These are phyloP conservation scores for Burhinus oedicnemus DNA, from an alignment of 2,113 vertebrate species.

Conservation along the genomic window DNA sequence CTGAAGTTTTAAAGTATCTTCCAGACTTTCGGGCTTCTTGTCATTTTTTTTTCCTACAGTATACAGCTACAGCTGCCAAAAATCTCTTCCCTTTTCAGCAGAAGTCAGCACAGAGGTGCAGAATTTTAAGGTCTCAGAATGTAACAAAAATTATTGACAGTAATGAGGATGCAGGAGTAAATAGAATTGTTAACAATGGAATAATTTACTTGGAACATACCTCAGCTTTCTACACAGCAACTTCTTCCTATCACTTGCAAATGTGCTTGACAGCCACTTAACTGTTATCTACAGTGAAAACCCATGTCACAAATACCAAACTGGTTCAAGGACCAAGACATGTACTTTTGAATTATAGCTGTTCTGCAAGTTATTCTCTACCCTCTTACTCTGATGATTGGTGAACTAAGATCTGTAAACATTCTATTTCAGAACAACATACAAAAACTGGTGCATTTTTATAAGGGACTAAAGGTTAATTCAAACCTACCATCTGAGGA, in stretches of 20 bases:
- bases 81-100: not conserved
- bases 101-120: not conserved
- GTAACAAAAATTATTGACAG: not conserved
- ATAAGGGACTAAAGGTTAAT: conserved; percentile 33
- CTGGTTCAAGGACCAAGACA: not conserved
- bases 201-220: not conserved
- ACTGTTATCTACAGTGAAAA: not conserved
- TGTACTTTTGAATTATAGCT: not conserved
- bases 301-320: not conserved
- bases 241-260: not conserved
- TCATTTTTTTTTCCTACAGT: not conserved
- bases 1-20: not conserved
- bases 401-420: not conserved
- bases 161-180: not conserved
- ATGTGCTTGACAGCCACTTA: not conserved
- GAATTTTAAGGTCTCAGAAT: not conserved
- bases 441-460: not conserved
- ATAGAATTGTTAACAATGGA: not conserved
- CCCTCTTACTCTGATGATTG: not conserved
- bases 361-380: not conserved
- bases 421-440: not conserved
- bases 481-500: not conserved
- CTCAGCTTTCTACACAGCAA: not conserved
- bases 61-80: not conserved
- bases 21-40: not conserved